Evolutionary conservation across 2,888 invertebrate species (phyloP).

Genomic region (Campoplex capitator): DNA sequence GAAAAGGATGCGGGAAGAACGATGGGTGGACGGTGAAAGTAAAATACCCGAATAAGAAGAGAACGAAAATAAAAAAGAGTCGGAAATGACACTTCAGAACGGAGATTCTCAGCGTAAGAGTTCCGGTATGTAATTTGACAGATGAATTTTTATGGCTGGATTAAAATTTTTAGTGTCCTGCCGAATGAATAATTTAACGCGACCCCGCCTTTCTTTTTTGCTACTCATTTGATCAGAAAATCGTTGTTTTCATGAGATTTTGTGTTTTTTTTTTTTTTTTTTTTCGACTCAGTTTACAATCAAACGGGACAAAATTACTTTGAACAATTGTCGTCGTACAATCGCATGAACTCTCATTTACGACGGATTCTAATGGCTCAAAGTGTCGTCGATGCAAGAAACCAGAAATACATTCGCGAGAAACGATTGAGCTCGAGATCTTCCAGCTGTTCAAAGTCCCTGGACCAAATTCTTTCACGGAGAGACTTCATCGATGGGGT

Average conservation of each 20-base stretch:
- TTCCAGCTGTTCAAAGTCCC: conserved; percentile 48
- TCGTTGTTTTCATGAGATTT: not conserved
- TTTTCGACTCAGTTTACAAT: conserved; percentile 76
- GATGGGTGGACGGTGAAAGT: not conserved
- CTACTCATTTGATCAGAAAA: not conserved
- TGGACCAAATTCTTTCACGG: conserved; percentile 69
- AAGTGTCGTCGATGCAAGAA: conserved; percentile 79
- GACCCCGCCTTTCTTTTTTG: not conserved
- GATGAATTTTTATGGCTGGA: not conserved
- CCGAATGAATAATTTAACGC: not conserved
- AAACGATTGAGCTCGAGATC: conserved; percentile 57
- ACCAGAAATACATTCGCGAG: conserved; percentile 73
- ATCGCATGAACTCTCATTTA: conserved; percentile 81
- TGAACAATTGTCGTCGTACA: conserved; percentile 79
- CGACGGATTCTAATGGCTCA: conserved; percentile 80
- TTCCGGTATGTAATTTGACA: conserved; percentile 66
- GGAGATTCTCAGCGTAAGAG: conserved; percentile 60
- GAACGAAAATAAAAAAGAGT: conserved; percentile 6
- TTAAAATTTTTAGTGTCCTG: conserved; percentile 1
- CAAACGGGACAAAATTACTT: conserved; percentile 80
- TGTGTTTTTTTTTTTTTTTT: conserved; percentile 28
- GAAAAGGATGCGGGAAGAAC: not conserved
- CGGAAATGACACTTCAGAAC: conserved; percentile 60
- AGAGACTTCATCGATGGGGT: conserved; percentile 78
- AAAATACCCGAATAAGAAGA: not conserved